Percentiles rank a stretch among this genome's conserved stretches.
These are phyloP conservation scores for Caranx ignobilis DNA, from an alignment of 2,113 vertebrate species.

Conservation along the genomic window DNA sequence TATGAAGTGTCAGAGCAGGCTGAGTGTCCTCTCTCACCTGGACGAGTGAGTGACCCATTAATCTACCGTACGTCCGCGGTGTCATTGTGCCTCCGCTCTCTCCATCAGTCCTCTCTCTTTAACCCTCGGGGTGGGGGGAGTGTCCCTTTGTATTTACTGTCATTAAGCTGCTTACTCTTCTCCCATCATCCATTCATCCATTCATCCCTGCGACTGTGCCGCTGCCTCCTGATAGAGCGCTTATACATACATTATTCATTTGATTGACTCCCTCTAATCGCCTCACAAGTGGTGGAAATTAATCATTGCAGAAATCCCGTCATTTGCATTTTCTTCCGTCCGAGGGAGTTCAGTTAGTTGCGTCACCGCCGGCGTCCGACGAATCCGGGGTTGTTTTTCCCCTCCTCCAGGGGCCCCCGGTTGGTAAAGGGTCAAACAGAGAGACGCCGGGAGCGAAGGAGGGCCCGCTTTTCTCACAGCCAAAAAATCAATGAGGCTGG, in stretches of 20 bases:
- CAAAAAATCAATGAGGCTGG: constrained; percentile 74
- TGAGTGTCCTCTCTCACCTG: constrained; percentile 22
- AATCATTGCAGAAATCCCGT: constrained; percentile 71
- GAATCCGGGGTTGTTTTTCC: neutral
- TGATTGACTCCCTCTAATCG: constrained; percentile 77
- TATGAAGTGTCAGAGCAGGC: constrained; percentile 58
- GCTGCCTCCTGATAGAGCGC: constrained; percentile 57
- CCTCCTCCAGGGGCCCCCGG: neutral
- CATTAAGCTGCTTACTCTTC: constrained; percentile 66
- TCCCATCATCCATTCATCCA: constrained; percentile 43
- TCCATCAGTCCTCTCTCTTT: constrained; percentile 8
- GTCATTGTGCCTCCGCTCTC: neutral
- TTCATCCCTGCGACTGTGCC: constrained; percentile 31
- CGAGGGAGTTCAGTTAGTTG: constrained; percentile 14
- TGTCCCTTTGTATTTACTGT: constrained; percentile 54
- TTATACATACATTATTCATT: constrained; percentile 76
- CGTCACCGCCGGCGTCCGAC: constrained; percentile 5
- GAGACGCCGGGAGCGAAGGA: constrained; percentile 2
- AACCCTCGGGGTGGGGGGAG: neutral
- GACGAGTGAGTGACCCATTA: constrained; percentile 52
- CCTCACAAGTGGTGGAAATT: constrained; percentile 74
- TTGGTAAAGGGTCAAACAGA: constrained; percentile 30
- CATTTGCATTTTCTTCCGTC: constrained; percentile 51
- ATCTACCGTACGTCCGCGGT: constrained; percentile 20
- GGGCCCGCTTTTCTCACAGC: constrained; percentile 35